A percentile compares a stretch with the other conserved stretches of the same genome.
Evolutionary conservation across 2,797 vertebrate species (phyloP).

Genomic region (Trachurus trachurus): DNA sequence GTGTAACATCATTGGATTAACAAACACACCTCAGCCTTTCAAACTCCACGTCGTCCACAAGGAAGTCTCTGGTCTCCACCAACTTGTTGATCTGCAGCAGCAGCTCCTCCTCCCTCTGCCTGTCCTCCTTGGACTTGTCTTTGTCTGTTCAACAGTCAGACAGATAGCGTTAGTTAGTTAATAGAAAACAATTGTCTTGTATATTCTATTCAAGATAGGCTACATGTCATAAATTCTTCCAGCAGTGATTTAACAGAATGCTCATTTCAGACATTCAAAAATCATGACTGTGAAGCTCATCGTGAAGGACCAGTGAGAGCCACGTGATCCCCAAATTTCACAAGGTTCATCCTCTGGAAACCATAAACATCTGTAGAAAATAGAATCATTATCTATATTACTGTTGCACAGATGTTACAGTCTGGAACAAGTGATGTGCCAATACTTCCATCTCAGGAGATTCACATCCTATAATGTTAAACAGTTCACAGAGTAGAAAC

Average conservation of each 20-base stretch:
- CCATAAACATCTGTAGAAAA: background rate
- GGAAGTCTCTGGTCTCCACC: slow-evolving; percentile 93
- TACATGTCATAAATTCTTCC: background rate
- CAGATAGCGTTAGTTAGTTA: too few relatives aligned
- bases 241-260: background rate
- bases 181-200: too few relatives aligned
- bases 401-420: background rate
- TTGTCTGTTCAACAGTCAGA: slow-evolving; percentile 81
- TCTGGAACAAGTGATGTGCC: background rate
- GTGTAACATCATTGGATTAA: background rate
- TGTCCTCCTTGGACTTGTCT: slow-evolving; percentile 87
- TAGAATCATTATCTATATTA: background rate
- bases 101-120: slow-evolving; percentile 88
- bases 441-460: background rate
- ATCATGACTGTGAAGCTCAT: background rate
- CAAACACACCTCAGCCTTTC: slow-evolving; percentile 90
- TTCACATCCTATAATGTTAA: background rate
- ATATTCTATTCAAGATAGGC: too few relatives aligned
- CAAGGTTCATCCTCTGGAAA: background rate
- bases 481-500: background rate
- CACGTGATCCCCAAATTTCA: background rate
- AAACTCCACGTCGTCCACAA: slow-evolving; percentile 94
- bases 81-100: slow-evolving; percentile 92
- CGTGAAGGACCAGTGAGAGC: background rate
- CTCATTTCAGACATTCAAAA: background rate